Evolutionary conservation across 2,113 vertebrate genomes (phyloP), one percentile per base, ranked within the genome.

Genomic region (Gopherus flavomarginatus): DNA sequence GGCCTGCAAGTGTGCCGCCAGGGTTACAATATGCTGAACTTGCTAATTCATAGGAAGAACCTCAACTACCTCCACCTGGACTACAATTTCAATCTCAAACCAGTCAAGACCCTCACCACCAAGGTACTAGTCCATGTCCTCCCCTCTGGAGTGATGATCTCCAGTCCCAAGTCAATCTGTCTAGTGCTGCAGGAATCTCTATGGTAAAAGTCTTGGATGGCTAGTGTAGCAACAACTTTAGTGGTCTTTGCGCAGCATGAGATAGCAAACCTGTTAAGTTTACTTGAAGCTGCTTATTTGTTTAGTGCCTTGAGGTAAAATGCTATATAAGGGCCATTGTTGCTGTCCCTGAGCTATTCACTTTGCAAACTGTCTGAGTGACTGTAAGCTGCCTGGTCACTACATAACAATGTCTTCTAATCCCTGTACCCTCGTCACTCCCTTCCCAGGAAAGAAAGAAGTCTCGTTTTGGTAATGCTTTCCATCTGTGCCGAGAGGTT

Each of bases 1-100:
- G 99, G 99, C 4, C 98, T 99, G 3, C 99, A 99, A 97, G 99
- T 99, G 62, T 99, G 99, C 97, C 98, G 99, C 80, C 99, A 99
- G 97, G 99, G 99, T 85, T 99, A 99, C 98, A 99, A 99, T 98
- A 99, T 99, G 99, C 99, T 99, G 50, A 99, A 99, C 98, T 97
- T 99, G 96, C 98, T 99, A 62, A 99, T 99, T 97, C 99, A 99
- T 97, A 99, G 99, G 62, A 99, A 99, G 98, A 99, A 99, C 92
- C 98, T 99, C 87, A 99, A 99, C 98, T 99, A 99, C 95, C 98
- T 99, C 93, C 99, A 99, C 95, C 97, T 99, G 94, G 99, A 99
- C 97, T 99, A 99, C 97, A 99, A 99, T 97, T 99, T 99, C 97
- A 99, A 99, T 88, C 97, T 99, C 95, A 99, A 99, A 96, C 99